Base-by-base conservation (phyloP, 2,888 invertebrate genomes). In the Ochlodes sylvanus region DNA sequence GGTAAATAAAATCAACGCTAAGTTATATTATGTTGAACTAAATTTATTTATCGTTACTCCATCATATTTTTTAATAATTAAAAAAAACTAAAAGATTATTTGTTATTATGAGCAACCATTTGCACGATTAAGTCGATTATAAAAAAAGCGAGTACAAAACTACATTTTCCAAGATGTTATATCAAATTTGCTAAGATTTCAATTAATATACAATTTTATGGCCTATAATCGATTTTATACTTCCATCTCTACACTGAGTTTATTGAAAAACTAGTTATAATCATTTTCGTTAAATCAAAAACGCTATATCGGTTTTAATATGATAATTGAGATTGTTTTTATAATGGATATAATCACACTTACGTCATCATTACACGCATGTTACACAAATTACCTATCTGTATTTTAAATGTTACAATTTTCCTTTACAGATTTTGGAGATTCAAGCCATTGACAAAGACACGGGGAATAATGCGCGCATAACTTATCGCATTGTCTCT, bases 381-480 rank as follows among this genome's bases (percentile, higher is more conserved):
- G 21, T 27, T 27, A 21, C 21, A 52, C 10, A 17, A 50, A 19
- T 50, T 50, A 19, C 19, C 50, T 2, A 9, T 47, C 7, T 47
- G 10, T 19, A 47, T 44, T 1, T 44, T 21, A 50, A 50, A 50
- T 50, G 17, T 50, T 50, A 54, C 3, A 71, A 67, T 61, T 21
- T 68, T 70, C 57, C 68, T 76, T 90, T 87, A 66, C 94, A 97
- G 97, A 95, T 97, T 74, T 92, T 97, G 63, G 97, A 97, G 94
- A 96, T 98, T 75, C 96, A 97, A 75, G 99, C 99, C 2, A 95
- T 97, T 71, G 99, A 99, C 90, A 95, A 96, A 79, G 99, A 99
- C 84, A 98, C 98, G 14, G 98, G 98, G 10, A 98, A 98, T 90
- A 99, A 99, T 89, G 98, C 98, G 2, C 95, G 98, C 63, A 94